Percentiles rank a stretch among this genome's conserved stretches.
phyloP scores from a whole-genome alignment of 2,113 vertebrate species.

The Pimephales promelas region DNA sequence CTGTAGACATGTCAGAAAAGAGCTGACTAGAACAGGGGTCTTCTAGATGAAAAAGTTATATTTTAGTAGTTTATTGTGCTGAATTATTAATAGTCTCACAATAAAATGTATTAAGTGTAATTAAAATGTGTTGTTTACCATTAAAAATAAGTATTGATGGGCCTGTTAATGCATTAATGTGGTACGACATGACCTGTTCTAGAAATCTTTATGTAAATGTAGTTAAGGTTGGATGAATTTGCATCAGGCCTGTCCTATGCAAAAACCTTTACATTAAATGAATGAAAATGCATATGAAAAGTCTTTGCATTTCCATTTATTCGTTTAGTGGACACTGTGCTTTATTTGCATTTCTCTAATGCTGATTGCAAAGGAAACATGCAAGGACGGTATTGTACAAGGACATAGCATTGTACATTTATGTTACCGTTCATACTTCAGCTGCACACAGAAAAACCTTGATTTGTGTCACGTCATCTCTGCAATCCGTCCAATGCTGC shows the following conservation, averaged over 20 bases:
- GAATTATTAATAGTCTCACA: background rate
- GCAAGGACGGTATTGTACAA: background rate
- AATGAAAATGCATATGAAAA: too few species aligned
- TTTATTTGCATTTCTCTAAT: background rate
- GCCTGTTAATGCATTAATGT: background rate
- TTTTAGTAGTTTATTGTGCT: background rate
- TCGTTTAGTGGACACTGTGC: background rate
- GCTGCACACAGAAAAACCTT: background rate
- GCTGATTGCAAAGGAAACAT: background rate
- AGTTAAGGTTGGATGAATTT: slow-evolving; percentile 9
- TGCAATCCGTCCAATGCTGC: background rate
- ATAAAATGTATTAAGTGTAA: background rate
- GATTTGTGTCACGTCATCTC: background rate
- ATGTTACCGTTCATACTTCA: background rate
- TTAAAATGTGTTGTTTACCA: background rate
- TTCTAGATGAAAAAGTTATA: background rate
- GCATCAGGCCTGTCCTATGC: background rate
- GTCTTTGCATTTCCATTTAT: background rate
- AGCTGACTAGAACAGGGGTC: background rate
- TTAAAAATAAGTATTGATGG: background rate
- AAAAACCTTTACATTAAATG: background rate
- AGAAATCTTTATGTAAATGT: background rate
- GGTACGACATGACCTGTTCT: background rate
- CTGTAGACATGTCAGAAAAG: background rate
- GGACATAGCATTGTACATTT: background rate